Evolutionary conservation across 1,140 invertebrate genomes (phyloP), one percentile per base, ranked within the genome.

Genomic region (Temnothorax curvispinosus): DNA sequence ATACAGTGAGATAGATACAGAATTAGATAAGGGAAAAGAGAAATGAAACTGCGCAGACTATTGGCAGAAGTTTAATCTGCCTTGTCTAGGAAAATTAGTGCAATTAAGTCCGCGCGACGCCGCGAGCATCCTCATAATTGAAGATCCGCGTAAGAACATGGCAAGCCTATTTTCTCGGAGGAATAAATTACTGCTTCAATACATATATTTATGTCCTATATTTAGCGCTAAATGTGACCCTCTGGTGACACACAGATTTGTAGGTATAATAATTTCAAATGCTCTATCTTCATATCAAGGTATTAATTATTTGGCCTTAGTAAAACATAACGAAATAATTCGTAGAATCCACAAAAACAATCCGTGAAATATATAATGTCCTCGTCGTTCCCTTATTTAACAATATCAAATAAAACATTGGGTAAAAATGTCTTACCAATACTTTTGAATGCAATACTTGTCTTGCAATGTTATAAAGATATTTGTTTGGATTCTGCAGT

Each of bases 11-110:
- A 65, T 35, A n/a, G 41, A 13, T 11, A 18, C 21, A n/a, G 21
- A 47, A 74, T 50, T 11, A 62, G 44, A 50, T 58, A 41, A n/a
- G 47, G n/a, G 8, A 69, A 75, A 54, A 76, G 72, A 71, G 44
- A 41, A 77, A 50, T n/a, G 54, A 71, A 76, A 76, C 56, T 50
- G 13, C 60, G 18, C 38, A 7, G 52, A 60, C 32, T 86, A 86
- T 86, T 52, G 75, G 41, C 32, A 69, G 38, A 87, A 88, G 60
- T 71, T 82, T 76, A 82, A 84, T 88, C 80, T 27, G 38, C 15
- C 52, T 44, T 64, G 50, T 32, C 64, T 50, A 44, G 7, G 50
- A 85, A 72, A 84, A 88, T 88, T 89, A 54, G 64, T 87, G 81
- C 71, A 54, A 87, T 89, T 76, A 69, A 84, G 56, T 72, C 76